These are phyloP conservation scores for Aldrovandia affinis DNA, from an alignment of 2,797 vertebrate species.

Conservation along the genomic window DNA sequence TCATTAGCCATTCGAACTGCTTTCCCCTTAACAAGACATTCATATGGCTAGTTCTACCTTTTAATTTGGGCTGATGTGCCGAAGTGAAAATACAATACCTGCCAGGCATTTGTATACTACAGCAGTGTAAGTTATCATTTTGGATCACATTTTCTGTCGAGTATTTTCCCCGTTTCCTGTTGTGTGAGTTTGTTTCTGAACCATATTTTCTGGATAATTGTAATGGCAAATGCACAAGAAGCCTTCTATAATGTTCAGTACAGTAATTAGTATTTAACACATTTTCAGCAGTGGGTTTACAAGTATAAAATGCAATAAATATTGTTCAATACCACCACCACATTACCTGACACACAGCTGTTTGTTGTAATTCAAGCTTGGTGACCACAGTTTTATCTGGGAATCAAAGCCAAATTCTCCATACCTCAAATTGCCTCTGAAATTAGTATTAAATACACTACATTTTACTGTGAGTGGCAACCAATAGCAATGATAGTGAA, in stretches of 20 bases:
- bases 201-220: neutral
- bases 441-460: too few species aligned
- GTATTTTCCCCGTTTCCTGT: neutral
- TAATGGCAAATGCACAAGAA: neutral
- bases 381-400: neutral
- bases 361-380: neutral
- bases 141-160: neutral
- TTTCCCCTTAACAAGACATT: neutral
- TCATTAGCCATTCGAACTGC: slow-evolving; percentile 10
- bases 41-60: neutral
- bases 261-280: neutral
- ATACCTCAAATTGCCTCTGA: neutral
- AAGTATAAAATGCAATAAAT: neutral
- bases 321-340: neutral
- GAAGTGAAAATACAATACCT: slow-evolving; percentile 6
- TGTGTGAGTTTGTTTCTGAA: neutral
- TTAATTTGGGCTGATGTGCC: neutral
- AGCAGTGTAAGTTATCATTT: neutral
- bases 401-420: neutral
- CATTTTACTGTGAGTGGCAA: too few species aligned
- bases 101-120: neutral
- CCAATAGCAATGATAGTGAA: too few species aligned
- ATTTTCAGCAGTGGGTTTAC: neutral
- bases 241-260: neutral
- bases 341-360: neutral